Percentiles rank a stretch among this genome's conserved stretches.
Conservation (phyloP, 2,113 vertebrate genomes). For the Xiphophorus couchianus region DNA sequence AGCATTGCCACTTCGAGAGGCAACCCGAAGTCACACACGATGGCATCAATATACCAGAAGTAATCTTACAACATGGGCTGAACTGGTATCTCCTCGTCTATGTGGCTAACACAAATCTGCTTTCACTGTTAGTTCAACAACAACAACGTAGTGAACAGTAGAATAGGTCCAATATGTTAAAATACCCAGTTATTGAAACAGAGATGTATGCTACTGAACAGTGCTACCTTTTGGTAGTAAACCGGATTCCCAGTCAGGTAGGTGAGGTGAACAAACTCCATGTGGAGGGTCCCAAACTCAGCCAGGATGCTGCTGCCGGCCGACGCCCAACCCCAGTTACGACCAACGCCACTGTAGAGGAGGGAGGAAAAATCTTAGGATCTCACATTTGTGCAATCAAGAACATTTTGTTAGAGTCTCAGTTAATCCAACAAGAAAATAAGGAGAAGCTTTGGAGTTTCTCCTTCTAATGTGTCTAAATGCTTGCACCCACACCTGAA, state of each 20-base stretch:
- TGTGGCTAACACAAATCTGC: neutral
- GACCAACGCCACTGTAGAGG: conserved; percentile 89
- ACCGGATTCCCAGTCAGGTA: conserved; percentile 94
- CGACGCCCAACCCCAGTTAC: conserved; percentile 99
- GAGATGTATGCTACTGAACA: neutral
- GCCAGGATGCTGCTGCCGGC: conserved; percentile 98
- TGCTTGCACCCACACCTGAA: too few species aligned
- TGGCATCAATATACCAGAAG: too few species aligned
- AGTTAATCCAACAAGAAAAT: too few species aligned
- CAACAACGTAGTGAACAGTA: neutral
- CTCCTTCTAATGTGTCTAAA: too few species aligned
- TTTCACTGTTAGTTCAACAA: neutral
- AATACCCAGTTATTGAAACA: neutral
- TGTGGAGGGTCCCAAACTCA: conserved; percentile 96
- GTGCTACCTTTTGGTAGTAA: conserved; percentile 93
- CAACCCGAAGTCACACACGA: too few species aligned
- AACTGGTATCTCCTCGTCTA: neutral
- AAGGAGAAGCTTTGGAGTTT: too few species aligned
- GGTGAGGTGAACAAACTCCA: conserved; percentile 98
- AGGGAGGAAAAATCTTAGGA: neutral
- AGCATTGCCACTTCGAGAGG: too few species aligned
- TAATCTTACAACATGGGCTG: too few species aligned
- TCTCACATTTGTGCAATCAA: neutral
- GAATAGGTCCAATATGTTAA: neutral
- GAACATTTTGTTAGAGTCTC: neutral